Conservation (phyloP, 1,140 invertebrate species). For the Drosophila littoralis region DNA sequence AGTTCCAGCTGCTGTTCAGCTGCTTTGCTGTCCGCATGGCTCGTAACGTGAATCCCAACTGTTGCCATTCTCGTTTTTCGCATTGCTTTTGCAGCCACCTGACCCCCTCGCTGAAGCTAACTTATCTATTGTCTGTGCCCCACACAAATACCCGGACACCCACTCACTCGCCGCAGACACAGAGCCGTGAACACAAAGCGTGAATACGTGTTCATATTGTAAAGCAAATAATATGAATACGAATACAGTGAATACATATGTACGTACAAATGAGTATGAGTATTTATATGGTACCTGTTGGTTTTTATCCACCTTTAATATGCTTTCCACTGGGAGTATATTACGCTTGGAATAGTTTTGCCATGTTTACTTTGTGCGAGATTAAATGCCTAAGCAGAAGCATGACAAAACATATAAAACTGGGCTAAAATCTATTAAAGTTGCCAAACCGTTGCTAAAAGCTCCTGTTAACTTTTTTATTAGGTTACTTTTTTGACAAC, state of each 20-base stretch:
- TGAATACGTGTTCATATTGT: slow-evolving; percentile 68
- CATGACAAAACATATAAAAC: background rate
- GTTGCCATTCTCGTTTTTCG: slow-evolving; percentile 19
- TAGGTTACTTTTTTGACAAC: background rate
- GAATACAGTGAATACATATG: slow-evolving; percentile 26
- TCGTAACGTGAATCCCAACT: slow-evolving; percentile 30
- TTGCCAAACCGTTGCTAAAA: background rate
- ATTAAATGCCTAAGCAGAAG: background rate
- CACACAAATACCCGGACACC: slow-evolving; percentile 36
- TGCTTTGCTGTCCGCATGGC: background rate
- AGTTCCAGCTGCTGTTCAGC: background rate
- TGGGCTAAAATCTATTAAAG: background rate
- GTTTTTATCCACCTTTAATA: slow-evolving; percentile 12
- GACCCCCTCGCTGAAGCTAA: background rate
- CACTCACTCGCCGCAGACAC: background rate
- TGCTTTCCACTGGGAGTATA: background rate
- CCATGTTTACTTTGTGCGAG: background rate
- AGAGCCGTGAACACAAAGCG: slow-evolving; percentile 24
- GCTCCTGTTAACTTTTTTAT: background rate
- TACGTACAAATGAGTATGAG: slow-evolving; percentile 25
- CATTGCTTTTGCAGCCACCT: background rate
- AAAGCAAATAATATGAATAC: slow-evolving; percentile 64
- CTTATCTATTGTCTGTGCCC: slow-evolving; percentile 32
- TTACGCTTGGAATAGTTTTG: slow-evolving; percentile 4
- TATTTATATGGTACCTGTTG: slow-evolving; percentile 34